Evolutionary conservation across 2,888 invertebrate species (phyloP).

Genomic region (Tipula confusa): DNA sequence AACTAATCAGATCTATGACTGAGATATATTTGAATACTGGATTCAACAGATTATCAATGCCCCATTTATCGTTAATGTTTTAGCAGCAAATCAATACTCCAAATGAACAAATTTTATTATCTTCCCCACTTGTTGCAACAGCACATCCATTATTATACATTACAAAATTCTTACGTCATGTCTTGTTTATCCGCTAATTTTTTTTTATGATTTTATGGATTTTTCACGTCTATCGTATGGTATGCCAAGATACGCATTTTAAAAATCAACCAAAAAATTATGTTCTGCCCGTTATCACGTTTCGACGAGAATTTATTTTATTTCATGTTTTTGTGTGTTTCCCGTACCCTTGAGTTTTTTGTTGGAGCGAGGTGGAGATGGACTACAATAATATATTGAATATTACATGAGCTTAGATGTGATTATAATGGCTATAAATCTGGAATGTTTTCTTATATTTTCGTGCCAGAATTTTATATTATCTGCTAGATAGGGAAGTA

Average conservation of each 20-base stretch:
- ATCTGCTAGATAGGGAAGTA: not conserved
- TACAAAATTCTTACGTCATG: not conserved
- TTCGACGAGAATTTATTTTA: not conserved
- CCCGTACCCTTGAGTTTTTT: not conserved
- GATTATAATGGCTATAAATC: not conserved
- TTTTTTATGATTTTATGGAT: not conserved
- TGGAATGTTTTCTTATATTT: too few species aligned
- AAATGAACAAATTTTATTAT: too few species aligned
- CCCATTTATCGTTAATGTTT: too few species aligned
- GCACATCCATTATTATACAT: not conserved
- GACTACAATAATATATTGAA: not conserved
- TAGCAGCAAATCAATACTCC: too few species aligned
- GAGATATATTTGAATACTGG: too few species aligned
- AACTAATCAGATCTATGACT: too few species aligned
- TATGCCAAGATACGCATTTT: not conserved
- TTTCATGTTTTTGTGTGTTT: not conserved
- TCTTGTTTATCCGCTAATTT: not conserved
- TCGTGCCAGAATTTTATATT: not conserved
- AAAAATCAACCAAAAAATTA: not conserved
- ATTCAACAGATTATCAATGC: too few species aligned
- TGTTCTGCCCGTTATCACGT: not conserved
- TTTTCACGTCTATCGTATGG: not conserved
- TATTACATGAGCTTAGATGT: not conserved
- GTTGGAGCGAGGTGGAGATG: too few species aligned
- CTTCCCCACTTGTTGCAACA: not conserved